A percentile compares a stretch with the other conserved stretches of the same genome.
Evolutionary conservation across 92 coral and sea anemone species (phyloP).

Genomic region (Siderastrea radians): DNA sequence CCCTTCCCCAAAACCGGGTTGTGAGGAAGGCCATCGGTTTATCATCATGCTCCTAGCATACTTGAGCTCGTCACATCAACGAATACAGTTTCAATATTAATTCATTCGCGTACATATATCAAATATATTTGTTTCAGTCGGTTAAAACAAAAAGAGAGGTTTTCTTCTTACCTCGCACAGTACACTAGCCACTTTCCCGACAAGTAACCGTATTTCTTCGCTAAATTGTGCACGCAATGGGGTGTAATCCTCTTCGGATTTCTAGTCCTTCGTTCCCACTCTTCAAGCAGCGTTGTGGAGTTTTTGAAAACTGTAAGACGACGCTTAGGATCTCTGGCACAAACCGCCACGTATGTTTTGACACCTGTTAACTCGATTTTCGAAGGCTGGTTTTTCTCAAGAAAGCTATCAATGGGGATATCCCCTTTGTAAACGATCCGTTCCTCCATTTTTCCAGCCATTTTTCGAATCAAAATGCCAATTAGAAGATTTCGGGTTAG

Average conservation of each 20-base stretch:
- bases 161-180: conserved; percentile 27
- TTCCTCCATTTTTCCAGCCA: not conserved
- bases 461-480: no score
- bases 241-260: not conserved
- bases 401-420: not conserved
- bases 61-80: no score
- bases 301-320: not conserved
- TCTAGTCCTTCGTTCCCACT: not conserved
- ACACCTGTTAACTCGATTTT: not conserved
- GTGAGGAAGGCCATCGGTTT: no score
- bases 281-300: not conserved
- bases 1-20: no score
- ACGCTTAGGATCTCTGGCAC: not conserved
- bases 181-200: conserved; percentile 57
- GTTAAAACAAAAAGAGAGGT: no score
- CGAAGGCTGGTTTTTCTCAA: not conserved
- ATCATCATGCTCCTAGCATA: no score
- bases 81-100: no score
- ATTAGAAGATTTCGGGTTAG: no score
- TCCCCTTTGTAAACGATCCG: conserved; percentile 13
- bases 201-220: conserved; percentile 26
- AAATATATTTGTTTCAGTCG: no score
- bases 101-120: no score
- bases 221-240: conserved; percentile 12
- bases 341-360: not conserved